Percentiles rank a stretch among this genome's conserved stretches.
Conservation (phyloP, 2,113 vertebrate genomes). For the Phyllopteryx taeniolatus region DNA sequence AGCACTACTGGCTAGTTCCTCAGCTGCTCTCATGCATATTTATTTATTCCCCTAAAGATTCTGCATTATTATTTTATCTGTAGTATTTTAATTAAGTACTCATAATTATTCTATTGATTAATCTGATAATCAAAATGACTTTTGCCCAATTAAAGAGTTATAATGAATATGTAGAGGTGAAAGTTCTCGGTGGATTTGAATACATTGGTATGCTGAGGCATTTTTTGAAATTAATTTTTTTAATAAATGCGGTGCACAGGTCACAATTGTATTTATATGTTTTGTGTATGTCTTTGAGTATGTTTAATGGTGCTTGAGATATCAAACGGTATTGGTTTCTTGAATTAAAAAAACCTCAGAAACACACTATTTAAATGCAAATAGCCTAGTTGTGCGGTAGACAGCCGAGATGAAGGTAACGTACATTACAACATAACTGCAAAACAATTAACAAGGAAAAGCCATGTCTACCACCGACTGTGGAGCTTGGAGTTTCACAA, state of each 20-base stretch:
- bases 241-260: background rate
- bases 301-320: background rate
- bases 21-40: constrained; percentile 37
- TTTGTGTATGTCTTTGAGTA: background rate
- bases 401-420: background rate
- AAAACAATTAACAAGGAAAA: no score
- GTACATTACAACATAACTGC: background rate
- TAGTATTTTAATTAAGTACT: background rate
- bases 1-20: constrained; percentile 41
- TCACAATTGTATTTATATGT: background rate
- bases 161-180: background rate
- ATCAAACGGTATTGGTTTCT: background rate
- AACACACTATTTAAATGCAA: background rate
- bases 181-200: background rate
- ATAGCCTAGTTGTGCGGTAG: no score
- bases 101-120: constrained; percentile 1
- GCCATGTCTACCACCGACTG: background rate
- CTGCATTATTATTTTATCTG: constrained; percentile 5
- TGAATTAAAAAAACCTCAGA: background rate
- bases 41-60: constrained; percentile 10
- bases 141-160: constrained; percentile 4
- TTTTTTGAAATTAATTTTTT: background rate
- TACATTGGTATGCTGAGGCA: background rate
- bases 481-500: background rate
- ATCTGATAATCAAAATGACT: background rate